Conservation (phyloP, 2,888 invertebrate species). For the Conomelus anceps region DNA sequence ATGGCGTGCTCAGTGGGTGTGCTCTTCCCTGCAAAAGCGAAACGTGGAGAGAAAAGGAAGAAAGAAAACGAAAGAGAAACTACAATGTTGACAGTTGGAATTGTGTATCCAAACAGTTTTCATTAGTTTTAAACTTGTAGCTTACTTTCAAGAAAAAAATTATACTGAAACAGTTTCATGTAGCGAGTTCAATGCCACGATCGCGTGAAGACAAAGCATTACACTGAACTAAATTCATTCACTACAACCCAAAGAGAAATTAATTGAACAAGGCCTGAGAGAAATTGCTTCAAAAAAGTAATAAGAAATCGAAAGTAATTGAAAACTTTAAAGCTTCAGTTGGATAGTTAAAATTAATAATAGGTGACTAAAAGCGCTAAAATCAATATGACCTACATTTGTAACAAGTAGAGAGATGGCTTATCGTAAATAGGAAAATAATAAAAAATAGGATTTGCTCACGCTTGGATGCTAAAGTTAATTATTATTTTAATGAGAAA, state of each 20-base stretch:
- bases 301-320: background rate
- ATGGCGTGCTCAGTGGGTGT: background rate
- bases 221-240: background rate
- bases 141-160: background rate
- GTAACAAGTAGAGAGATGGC: background rate
- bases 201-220: background rate
- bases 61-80: background rate
- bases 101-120: background rate
- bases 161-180: background rate
- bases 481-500: background rate
- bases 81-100: background rate
- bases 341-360: background rate
- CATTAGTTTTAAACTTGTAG: background rate
- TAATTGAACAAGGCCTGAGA: no score
- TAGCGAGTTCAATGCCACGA: no score
- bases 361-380: background rate
- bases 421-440: background rate
- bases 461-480: background rate
- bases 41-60: background rate
- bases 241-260: background rate
- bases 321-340: background rate
- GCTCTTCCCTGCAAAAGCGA: background rate
- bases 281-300: background rate
- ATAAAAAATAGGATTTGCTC: background rate
- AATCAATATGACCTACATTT: background rate